phyloP scores from a whole-genome alignment of 2,888 invertebrate species.

The Nematopogon swammerdamellus region DNA sequence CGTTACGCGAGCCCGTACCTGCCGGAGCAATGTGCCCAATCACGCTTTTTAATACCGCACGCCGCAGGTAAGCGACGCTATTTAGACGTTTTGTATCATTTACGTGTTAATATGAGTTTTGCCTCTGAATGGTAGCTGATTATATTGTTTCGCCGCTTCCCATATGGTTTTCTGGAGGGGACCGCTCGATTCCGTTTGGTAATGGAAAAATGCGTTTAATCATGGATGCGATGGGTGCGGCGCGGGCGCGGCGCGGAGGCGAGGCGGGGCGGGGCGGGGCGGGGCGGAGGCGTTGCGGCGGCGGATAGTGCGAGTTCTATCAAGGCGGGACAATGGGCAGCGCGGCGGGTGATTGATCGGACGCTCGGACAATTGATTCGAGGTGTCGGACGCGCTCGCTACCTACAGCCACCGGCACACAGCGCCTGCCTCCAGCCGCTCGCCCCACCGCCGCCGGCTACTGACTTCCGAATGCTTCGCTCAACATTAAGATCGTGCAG shows the following conservation, averaged over 20 bases:
- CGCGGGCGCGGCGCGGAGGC: neutral
- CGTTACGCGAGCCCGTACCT: slow-evolving; percentile 35
- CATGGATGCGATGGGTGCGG: neutral
- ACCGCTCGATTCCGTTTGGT: slow-evolving; percentile 41
- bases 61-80: slow-evolving; percentile 13
- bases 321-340: neutral
- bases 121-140: slow-evolving; percentile 43
- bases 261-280: too few species aligned
- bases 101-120: slow-evolving; percentile 10
- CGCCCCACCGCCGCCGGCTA: slow-evolving; percentile 14
- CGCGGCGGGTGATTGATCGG: neutral
- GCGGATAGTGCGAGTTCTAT: neutral
- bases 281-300: neutral
- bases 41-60: slow-evolving; percentile 43
- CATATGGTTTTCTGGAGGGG: slow-evolving; percentile 20
- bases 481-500: neutral
- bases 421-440: too few species aligned
- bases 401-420: neutral
- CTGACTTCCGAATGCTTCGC: too few species aligned
- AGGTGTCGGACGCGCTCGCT: neutral
- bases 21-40: slow-evolving; percentile 34
- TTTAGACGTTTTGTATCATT: slow-evolving; percentile 5
- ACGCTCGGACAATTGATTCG: neutral
- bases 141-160: slow-evolving; percentile 44
- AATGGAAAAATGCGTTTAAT: slow-evolving; percentile 47